Conservation (phyloP, 2,888 invertebrate genomes). For the Mantis religiosa region DNA sequence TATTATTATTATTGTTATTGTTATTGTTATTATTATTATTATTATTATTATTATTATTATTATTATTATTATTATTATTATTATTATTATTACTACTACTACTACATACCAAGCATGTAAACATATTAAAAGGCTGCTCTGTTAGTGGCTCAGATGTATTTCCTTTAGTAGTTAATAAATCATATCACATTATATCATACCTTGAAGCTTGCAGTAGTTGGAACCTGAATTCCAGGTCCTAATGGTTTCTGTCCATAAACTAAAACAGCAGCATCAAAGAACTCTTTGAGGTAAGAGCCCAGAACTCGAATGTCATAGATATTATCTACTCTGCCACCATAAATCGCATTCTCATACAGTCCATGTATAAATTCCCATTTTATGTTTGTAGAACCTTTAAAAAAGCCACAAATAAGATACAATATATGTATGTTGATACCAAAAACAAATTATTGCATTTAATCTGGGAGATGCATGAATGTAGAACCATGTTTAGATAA, state of each 20-base stretch:
- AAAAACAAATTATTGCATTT: too few relatives aligned
- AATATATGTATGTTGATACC: neutral
- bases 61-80: too few relatives aligned
- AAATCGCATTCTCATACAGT: conserved; percentile 72
- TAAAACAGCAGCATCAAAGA: conserved; percentile 55
- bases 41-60: too few relatives aligned
- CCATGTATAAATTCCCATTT: conserved; percentile 76
- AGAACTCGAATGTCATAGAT: conserved; percentile 65
- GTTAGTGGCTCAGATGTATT: too few relatives aligned
- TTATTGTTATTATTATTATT: too few relatives aligned
- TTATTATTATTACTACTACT: too few relatives aligned
- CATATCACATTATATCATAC: too few relatives aligned
- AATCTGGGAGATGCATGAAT: neutral
- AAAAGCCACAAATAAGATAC: neutral
- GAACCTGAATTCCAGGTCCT: conserved; percentile 50
- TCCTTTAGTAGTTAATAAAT: too few relatives aligned
- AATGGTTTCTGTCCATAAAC: conserved; percentile 58
- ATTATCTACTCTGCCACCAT: conserved; percentile 83
- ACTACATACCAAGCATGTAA: too few relatives aligned
- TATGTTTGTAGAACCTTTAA: conserved; percentile 34
- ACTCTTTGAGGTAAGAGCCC: conserved; percentile 60
- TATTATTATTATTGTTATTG: too few relatives aligned
- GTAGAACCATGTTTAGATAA: neutral
- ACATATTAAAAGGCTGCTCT: too few relatives aligned
- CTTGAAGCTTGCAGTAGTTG: conserved; percentile 52